Percentiles rank a stretch among this genome's conserved stretches.
Evolutionary conservation across 2,888 invertebrate genomes (phyloP).

Genomic region (Lymantria dispar): DNA sequence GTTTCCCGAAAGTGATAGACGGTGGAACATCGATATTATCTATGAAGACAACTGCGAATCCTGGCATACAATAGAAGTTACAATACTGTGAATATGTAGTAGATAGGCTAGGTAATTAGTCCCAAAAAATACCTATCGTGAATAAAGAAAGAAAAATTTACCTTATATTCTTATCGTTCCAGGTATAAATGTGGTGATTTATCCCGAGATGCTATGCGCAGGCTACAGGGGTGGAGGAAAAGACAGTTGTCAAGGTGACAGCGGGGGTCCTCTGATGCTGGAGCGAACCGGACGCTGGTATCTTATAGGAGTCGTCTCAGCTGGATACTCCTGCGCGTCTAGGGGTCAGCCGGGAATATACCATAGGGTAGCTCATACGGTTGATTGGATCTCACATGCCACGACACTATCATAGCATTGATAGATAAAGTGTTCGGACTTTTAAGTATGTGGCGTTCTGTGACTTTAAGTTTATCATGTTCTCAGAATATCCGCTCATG

Average conservation of each 20-base stretch:
- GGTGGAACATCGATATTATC: no score
- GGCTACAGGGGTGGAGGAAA: conserved; percentile 94
- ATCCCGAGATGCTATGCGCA: conserved; percentile 97
- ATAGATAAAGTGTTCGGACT: conserved; percentile 9
- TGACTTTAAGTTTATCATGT: conserved; percentile 16
- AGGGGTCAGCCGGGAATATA: conserved; percentile 97
- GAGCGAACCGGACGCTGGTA: conserved; percentile 94
- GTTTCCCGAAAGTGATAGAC: no score
- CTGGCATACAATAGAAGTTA: no score
- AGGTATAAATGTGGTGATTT: conserved; percentile 94
- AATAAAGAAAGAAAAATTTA: no score
- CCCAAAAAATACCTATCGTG: no score
- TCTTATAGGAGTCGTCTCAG: conserved; percentile 94
- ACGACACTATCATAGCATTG: conserved; percentile 66
- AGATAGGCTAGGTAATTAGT: no score
- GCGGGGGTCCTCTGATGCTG: conserved; percentile 95
- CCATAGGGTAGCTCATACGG: conserved; percentile 95
- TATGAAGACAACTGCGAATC: no score
- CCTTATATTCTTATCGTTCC: conserved; percentile 21
- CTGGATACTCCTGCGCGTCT: conserved; percentile 96
- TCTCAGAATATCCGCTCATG: not conserved
- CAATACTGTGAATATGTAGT: no score
- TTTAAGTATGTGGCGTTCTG: conserved; percentile 14
- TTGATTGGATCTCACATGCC: conserved; percentile 93
- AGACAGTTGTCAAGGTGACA: conserved; percentile 90